phyloP scores from a whole-genome alignment of 2,888 invertebrate species.

The Drosophila meridionalis region DNA sequence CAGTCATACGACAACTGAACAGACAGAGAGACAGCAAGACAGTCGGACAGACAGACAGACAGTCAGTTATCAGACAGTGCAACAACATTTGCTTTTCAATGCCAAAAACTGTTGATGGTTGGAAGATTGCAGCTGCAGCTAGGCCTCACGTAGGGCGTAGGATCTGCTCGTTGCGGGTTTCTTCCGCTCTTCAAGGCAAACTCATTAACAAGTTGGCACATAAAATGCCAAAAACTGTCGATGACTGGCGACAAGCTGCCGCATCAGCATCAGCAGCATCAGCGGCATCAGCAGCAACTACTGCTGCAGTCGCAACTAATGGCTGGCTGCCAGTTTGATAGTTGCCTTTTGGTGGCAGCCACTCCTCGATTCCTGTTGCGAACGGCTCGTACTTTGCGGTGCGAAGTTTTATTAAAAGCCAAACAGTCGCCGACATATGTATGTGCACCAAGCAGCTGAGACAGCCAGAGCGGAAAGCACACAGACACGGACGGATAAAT shows the following conservation, averaged over 20 bases:
- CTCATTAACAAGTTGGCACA: slow-evolving; percentile 79
- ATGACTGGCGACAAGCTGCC: slow-evolving; percentile 70
- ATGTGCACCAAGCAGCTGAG: slow-evolving; percentile 26
- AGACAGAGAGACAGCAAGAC: slow-evolving; percentile 4
- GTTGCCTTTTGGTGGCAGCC: slow-evolving; percentile 41
- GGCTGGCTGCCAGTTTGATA: slow-evolving; percentile 69
- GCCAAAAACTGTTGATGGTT: slow-evolving; percentile 48
- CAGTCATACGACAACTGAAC: slow-evolving; percentile 29
- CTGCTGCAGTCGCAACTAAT: slow-evolving; percentile 65
- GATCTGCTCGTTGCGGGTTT: slow-evolving; percentile 3
- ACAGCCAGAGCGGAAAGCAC: slow-evolving; percentile 58
- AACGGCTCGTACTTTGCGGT: slow-evolving; percentile 34
- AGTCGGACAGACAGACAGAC: slow-evolving; percentile 14
- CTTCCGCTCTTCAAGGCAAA: slow-evolving; percentile 48
- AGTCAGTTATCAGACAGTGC: slow-evolving; percentile 32
- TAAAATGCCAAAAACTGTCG: slow-evolving; percentile 66
- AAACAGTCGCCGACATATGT: slow-evolving; percentile 66
- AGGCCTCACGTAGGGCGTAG: slow-evolving; percentile 25
- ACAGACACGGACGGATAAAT: slow-evolving; percentile 67
- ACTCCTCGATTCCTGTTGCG: slow-evolving; percentile 52
- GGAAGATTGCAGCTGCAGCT: slow-evolving; percentile 45
- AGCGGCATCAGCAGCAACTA: not conserved
- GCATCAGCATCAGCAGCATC: slow-evolving; percentile 40
- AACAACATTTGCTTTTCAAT: slow-evolving; percentile 53
- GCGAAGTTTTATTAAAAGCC: slow-evolving; percentile 75